Base-by-base conservation (phyloP, 1,140 invertebrate species). In the Chrysoperla carnea region DNA sequence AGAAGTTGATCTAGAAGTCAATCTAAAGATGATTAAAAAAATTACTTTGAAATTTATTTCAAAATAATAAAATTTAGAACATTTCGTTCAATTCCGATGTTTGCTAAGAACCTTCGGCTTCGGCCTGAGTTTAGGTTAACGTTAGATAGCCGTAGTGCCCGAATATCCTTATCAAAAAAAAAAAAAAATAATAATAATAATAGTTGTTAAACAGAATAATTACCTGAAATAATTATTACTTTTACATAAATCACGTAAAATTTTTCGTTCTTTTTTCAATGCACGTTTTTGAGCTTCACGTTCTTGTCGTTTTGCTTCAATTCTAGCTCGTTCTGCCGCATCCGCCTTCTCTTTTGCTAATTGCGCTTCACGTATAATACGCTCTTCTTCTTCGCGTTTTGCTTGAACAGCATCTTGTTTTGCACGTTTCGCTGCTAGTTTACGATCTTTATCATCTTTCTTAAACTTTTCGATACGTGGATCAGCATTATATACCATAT, bases 401-500 rank as follows among this genome's bases (percentile, higher is more conserved):
- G 80, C 80, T 64, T 79, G 79, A 2, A 75, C 78, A 7, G 86
- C 88, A 55, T 91, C 87, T 68, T 92, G 84, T 64, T 84, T 87
- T 0, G 90, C 92, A 48, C 78, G 69, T 57, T 96, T 97, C 0
- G 75, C 73, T 2, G 89, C 89, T 29, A 82, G 66, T 62, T 95
- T 97, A 46, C 75, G 78, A 49, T 93, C 83, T 54, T 88, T 92
- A 47, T 97, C 92, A 39, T 95, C 87, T 53, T 93, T 85, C 56
- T 89, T 93, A 59, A 96, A 96, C 50, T 78, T 78, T 36, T 71
- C 73, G 52, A 98, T 89, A 48, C 94, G 70, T 1, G 93, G 93
- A 69, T 99, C 95, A 59, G 81, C 76, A 49, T 81, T 78, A 63
- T 98, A 98, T 1, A 90, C 89, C 59, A 88, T 75, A 56, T 99